phyloP scores from a whole-genome alignment of 2,797 vertebrate genomes.

The Hapalemur alaotrensis region DNA sequence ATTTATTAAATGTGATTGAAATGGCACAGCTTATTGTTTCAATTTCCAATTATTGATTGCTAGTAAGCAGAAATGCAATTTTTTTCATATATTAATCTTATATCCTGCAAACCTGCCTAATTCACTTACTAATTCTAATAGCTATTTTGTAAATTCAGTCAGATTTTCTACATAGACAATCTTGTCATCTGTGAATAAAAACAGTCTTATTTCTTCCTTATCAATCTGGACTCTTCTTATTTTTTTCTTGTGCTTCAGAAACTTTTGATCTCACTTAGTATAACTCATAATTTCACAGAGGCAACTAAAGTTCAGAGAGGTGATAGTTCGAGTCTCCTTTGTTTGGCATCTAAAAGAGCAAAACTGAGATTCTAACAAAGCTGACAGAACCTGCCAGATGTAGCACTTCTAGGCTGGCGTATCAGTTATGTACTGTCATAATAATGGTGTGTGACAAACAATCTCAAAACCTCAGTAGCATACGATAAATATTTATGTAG shows the following conservation, averaged over 20 bases:
- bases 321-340: neutral
- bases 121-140: neutral
- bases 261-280: neutral
- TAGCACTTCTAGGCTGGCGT: neutral
- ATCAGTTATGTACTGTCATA: neutral
- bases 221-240: neutral
- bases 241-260: neutral
- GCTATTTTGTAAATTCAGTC: neutral
- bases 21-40: neutral
- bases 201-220: neutral
- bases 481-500: neutral
- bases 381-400: neutral
- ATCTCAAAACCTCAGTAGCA: neutral
- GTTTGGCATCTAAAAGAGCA: neutral
- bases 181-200: conserved; percentile 1
- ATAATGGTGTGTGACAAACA: neutral
- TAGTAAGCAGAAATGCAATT: neutral
- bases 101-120: neutral
- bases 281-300: neutral
- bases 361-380: neutral
- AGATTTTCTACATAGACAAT: neutral
- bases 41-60: neutral
- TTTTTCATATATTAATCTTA: neutral
- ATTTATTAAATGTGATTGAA: neutral
- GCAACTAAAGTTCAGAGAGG: neutral